Conservation (phyloP, 2,888 invertebrate genomes). For the Limenitis camilla region DNA sequence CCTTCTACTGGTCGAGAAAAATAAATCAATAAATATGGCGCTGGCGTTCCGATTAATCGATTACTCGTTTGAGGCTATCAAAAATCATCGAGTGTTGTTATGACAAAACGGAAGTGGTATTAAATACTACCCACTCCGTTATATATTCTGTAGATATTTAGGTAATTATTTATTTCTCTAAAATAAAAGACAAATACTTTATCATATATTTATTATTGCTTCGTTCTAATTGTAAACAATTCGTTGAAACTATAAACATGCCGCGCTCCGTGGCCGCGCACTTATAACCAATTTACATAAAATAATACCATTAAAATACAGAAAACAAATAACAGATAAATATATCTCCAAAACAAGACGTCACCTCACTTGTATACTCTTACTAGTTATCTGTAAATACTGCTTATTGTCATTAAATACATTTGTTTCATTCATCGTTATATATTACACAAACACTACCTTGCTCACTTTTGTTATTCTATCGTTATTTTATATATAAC, state of each 20-base stretch:
- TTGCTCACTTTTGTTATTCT: no score
- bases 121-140: no score
- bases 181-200: constrained; percentile 38
- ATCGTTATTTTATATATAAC: no score
- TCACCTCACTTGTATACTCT: constrained; percentile 38
- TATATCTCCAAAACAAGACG: constrained; percentile 61
- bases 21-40: no score
- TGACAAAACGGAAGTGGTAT: no score
- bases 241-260: constrained; percentile 52
- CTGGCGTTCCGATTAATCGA: no score
- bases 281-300: constrained; percentile 48
- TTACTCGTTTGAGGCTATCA: no score
- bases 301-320: constrained; percentile 69
- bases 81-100: no score
- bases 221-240: constrained; percentile 65
- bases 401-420: constrained; percentile 71
- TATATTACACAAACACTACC: no score
- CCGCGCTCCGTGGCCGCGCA: constrained; percentile 17
- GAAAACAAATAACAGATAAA: constrained; percentile 61
- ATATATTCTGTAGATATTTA: no score
- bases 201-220: constrained; percentile 61
- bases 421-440: constrained; percentile 33
- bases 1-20: no score
- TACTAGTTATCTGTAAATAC: constrained; percentile 57
- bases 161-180: no score